Conservation (phyloP, 1,140 invertebrate genomes). For the Chlorops oryzae region DNA sequence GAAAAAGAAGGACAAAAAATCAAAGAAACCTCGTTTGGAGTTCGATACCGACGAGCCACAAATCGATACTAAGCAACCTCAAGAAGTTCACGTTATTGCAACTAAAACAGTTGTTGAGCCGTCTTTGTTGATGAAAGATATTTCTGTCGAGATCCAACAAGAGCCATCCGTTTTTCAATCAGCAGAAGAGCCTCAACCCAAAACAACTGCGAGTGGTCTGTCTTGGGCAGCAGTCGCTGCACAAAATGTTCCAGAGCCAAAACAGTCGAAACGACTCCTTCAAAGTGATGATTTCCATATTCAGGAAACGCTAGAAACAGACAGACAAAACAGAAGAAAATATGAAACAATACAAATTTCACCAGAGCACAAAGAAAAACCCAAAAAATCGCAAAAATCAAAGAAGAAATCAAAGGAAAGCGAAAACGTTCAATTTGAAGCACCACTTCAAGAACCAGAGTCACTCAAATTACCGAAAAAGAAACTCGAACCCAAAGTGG, state of each 20-base stretch:
- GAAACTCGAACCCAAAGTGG: not conserved
- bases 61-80: not conserved
- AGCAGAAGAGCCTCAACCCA: slow-evolving; percentile 8
- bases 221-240: slow-evolving; percentile 43
- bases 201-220: slow-evolving; percentile 25
- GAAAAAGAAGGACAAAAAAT: slow-evolving; percentile 31
- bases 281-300: too few relatives aligned
- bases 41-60: not conserved
- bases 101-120: too few relatives aligned
- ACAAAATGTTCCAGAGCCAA: slow-evolving; percentile 40
- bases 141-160: too few relatives aligned
- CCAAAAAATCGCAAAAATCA: slow-evolving; percentile 29
- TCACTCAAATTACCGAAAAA: not conserved
- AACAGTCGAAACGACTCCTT: slow-evolving; percentile 32
- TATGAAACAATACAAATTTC: slow-evolving; percentile 23
- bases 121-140: too few relatives aligned
- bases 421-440: not conserved
- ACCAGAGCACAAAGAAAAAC: slow-evolving; percentile 22
- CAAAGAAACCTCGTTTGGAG: slow-evolving; percentile 2
- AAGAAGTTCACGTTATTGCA: too few relatives aligned
- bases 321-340: too few relatives aligned
- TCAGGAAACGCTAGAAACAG: too few relatives aligned
- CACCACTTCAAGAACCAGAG: not conserved
- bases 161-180: too few relatives aligned
- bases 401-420: slow-evolving; percentile 32